Evolutionary conservation across 2,113 vertebrate species (phyloP).

Genomic region (Panthera leo): DNA sequence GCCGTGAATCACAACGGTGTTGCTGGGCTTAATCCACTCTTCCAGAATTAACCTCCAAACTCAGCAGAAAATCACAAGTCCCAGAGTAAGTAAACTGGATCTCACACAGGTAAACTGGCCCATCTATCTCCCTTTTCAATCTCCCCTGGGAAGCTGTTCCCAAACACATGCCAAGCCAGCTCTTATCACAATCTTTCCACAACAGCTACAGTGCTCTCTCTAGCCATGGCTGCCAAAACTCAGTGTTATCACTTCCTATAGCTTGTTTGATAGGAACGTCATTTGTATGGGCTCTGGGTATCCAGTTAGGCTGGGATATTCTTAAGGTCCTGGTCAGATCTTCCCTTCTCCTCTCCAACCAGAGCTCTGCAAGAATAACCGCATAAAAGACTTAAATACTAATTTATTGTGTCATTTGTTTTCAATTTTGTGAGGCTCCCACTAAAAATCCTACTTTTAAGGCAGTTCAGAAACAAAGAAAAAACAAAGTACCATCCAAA

Average conservation of each 20-base stretch:
- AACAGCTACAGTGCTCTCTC: background rate
- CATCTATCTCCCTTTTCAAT: background rate
- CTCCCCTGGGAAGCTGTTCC: background rate
- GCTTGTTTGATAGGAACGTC: background rate
- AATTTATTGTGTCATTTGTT: background rate
- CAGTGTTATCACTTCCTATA: background rate
- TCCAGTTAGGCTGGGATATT: background rate
- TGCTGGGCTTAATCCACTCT: slow-evolving; percentile 47
- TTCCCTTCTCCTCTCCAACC: background rate
- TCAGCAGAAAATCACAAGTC: slow-evolving; percentile 53
- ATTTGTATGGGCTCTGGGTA: background rate
- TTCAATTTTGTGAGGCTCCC: background rate
- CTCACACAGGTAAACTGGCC: background rate
- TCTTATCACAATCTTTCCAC: background rate
- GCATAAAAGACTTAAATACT: background rate
- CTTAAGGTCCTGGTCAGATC: background rate
- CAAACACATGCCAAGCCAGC: background rate
- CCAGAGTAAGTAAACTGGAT: background rate
- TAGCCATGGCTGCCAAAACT: background rate
- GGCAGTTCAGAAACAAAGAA: slow-evolving; percentile 21
- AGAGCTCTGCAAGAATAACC: background rate
- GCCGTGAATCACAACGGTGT: slow-evolving; percentile 35
- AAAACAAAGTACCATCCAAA: slow-evolving; percentile 26
- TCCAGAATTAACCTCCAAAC: slow-evolving; percentile 46
- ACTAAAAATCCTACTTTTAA: slow-evolving; percentile 30